Conservation (phyloP, 2,888 invertebrate genomes). For the Tetragonisca angustula region DNA sequence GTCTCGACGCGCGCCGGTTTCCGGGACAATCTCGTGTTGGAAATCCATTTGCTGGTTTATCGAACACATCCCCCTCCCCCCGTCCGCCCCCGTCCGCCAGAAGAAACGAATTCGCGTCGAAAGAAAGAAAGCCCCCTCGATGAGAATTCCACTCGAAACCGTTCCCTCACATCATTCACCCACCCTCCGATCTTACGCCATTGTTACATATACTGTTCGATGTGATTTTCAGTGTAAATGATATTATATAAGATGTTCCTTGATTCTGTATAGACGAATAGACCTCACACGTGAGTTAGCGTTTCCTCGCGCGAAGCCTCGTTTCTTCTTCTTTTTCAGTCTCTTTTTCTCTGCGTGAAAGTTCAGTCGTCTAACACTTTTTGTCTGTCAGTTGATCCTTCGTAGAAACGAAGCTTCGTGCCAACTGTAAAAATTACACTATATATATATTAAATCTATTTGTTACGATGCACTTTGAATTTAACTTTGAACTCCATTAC, state of each 20-base stretch:
- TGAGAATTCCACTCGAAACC: slow-evolving; percentile 19
- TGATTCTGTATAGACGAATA: slow-evolving; percentile 5
- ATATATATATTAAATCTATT: background rate
- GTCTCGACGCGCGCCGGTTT: background rate
- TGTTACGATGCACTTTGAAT: slow-evolving; percentile 13
- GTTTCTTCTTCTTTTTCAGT: background rate
- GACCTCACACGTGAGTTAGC: background rate
- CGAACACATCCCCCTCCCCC: background rate
- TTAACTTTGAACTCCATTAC: slow-evolving; percentile 3
- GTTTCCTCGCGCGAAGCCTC: background rate
- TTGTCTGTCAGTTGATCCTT: background rate
- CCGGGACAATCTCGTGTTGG: background rate
- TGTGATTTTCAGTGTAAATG: slow-evolving; percentile 22
- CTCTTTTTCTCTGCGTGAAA: background rate
- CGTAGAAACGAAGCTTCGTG: slow-evolving; percentile 22
- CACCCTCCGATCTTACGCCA: too few relatives aligned
- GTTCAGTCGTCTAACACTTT: too few relatives aligned
- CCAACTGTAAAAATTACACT: background rate
- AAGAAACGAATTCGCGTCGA: background rate
- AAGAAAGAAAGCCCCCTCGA: slow-evolving; percentile 8
- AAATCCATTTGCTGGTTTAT: slow-evolving; percentile 16
- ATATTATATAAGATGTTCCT: slow-evolving; percentile 12
- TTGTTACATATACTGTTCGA: slow-evolving; percentile 3
- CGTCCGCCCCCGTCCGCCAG: too few relatives aligned
- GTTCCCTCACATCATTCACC: background rate